A percentile compares a stretch with the other conserved stretches of the same genome.
These are phyloP conservation scores for Aleiodes sp. DNA, from an alignment of 1,140 invertebrate species.

Conservation along the genomic window DNA sequence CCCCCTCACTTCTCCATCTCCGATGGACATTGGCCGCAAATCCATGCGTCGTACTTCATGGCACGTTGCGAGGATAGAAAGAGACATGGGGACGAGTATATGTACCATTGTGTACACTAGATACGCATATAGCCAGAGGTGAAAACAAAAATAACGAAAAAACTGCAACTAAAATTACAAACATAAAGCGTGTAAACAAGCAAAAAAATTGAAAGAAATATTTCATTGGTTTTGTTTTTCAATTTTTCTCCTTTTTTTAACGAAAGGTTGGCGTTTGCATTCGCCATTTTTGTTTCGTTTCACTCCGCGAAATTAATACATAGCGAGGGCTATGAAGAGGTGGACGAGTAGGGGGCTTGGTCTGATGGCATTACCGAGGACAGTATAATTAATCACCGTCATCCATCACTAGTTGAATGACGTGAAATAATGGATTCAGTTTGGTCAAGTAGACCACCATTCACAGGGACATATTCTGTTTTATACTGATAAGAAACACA, in stretches of 20 bases:
- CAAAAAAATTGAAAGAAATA: not conserved
- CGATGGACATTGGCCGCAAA: conserved; percentile 38
- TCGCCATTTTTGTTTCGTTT: conserved; percentile 33
- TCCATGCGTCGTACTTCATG: conserved; percentile 36
- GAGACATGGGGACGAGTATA: not conserved
- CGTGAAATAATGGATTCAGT: conserved; percentile 51
- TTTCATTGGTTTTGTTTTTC: not conserved
- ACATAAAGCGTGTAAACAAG: not conserved
- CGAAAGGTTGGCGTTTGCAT: conserved; percentile 19
- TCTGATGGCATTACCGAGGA: conserved; percentile 40
- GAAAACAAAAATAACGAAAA: not conserved
- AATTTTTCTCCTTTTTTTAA: not conserved
- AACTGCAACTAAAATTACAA: conserved; percentile 2
- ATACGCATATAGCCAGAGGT: not conserved
- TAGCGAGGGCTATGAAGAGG: conserved; percentile 15
- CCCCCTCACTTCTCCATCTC: not conserved
- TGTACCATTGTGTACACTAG: conserved; percentile 2
- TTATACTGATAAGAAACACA: not conserved
- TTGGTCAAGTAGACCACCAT: conserved; percentile 7
- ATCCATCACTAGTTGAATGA: conserved; percentile 54
- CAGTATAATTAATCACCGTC: conserved; percentile 62
- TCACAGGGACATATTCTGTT: not conserved
- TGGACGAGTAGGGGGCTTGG: conserved; percentile 25
- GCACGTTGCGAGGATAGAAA: conserved; percentile 39
- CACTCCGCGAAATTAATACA: conserved; percentile 56